Percentiles rank a stretch among this genome's conserved stretches.
Conservation (phyloP, 2,113 vertebrate genomes). For the Carlito syrichta region DNA sequence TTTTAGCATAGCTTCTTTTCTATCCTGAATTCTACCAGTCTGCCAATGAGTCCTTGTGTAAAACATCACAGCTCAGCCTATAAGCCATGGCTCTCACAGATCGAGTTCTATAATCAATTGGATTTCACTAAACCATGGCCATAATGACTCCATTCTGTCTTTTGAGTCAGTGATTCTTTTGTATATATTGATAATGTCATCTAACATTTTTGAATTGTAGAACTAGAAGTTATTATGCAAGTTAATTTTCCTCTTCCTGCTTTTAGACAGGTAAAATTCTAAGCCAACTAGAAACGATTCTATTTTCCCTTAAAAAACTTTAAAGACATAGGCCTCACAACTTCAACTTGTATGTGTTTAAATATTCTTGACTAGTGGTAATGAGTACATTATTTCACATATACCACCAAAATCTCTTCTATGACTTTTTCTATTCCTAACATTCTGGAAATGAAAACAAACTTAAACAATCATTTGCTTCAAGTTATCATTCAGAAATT, state of each 20-base stretch:
- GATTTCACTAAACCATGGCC: not conserved
- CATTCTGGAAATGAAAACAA: not conserved
- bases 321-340: not conserved
- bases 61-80: not conserved
- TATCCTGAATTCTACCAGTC: not conserved
- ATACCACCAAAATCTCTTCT: not conserved
- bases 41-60: not conserved
- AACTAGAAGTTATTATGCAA: not conserved
- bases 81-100: not conserved
- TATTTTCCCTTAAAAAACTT: not conserved
- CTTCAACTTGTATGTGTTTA: not conserved
- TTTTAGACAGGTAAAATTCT: not conserved
- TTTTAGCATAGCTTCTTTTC: not conserved
- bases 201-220: not conserved
- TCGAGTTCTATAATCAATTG: not conserved
- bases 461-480: not conserved
- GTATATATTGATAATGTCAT: not conserved
- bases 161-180: not conserved
- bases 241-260: not conserved
- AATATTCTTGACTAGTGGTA: not conserved
- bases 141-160: not conserved
- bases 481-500: not conserved
- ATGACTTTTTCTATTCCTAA: not conserved
- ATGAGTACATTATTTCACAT: not conserved
- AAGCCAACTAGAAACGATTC: not conserved